phyloP scores from a whole-genome alignment of 2,797 vertebrate species.

The Oreochromis grahami region DNA sequence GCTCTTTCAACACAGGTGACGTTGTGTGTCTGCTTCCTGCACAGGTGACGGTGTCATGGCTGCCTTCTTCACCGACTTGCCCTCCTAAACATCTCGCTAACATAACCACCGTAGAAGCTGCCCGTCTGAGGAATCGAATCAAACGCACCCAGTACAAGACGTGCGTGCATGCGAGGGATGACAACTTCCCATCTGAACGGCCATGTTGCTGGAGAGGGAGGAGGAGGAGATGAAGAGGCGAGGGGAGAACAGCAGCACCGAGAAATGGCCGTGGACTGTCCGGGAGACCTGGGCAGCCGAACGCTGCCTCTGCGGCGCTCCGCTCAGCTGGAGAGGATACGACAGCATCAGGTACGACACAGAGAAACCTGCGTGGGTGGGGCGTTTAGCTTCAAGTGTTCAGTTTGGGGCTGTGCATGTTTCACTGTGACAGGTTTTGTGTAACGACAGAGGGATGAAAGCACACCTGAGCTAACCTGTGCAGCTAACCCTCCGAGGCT shows the following conservation, averaged over 20 bases:
- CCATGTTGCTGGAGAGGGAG: slow-evolving; percentile 84
- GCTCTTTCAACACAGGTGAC: background rate
- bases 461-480: background rate
- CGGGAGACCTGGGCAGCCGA: slow-evolving; percentile 89
- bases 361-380: background rate
- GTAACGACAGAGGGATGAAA: accelerated
- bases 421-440: background rate
- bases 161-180: slow-evolving; percentile 37
- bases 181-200: slow-evolving; percentile 96
- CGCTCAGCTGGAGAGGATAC: slow-evolving; percentile 91
- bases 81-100: slow-evolving; percentile 42
- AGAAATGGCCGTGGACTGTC: slow-evolving; percentile 98
- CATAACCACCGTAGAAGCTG: background rate
- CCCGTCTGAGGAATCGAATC: background rate
- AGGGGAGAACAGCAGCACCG: slow-evolving; percentile 81
- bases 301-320: slow-evolving; percentile 88
- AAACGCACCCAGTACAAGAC: background rate
- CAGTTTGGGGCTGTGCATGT: background rate
- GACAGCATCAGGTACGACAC: slow-evolving; percentile 84
- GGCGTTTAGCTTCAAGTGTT: background rate
- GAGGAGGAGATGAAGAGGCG: slow-evolving; percentile 62
- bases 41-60: slow-evolving; percentile 53
- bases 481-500: background rate
- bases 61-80: slow-evolving; percentile 30
- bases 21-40: background rate